These are phyloP conservation scores for Turnix velox DNA, from an alignment of 2,113 vertebrate genomes.

Conservation along the genomic window DNA sequence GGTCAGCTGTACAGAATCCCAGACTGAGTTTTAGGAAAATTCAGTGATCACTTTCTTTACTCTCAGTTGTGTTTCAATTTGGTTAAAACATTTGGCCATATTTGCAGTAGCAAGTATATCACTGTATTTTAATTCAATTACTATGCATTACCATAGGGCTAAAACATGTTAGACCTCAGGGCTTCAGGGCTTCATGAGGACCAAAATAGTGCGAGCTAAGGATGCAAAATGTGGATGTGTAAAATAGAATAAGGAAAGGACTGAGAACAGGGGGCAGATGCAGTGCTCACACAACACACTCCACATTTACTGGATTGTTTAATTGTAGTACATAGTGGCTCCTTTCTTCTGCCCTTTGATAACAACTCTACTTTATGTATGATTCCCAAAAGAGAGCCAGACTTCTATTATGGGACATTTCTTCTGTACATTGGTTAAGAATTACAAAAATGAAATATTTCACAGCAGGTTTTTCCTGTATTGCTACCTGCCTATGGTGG, in stretches of 20 bases:
- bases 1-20: background rate
- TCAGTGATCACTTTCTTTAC: background rate
- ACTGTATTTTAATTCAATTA: background rate
- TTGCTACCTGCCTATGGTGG: constrained; percentile 26
- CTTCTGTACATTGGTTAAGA: constrained; percentile 74
- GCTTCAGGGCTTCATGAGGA: background rate
- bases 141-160: background rate
- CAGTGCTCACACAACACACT: background rate
- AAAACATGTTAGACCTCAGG: background rate
- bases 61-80: background rate
- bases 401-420: constrained; percentile 67
- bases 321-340: accelerated
- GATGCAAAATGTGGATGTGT: background rate
- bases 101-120: background rate
- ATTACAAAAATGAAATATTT: constrained; percentile 73
- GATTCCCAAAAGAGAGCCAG: constrained; percentile 63
- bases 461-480: constrained; percentile 70
- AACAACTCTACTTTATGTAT: constrained; percentile 72
- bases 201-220: background rate
- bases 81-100: background rate
- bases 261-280: background rate
- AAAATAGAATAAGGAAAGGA: background rate
- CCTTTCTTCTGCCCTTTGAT: constrained; percentile 72
- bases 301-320: background rate
- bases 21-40: background rate